These are phyloP conservation scores for Gallinago stenura DNA, from an alignment of 2,797 vertebrate species.

Conservation along the genomic window DNA sequence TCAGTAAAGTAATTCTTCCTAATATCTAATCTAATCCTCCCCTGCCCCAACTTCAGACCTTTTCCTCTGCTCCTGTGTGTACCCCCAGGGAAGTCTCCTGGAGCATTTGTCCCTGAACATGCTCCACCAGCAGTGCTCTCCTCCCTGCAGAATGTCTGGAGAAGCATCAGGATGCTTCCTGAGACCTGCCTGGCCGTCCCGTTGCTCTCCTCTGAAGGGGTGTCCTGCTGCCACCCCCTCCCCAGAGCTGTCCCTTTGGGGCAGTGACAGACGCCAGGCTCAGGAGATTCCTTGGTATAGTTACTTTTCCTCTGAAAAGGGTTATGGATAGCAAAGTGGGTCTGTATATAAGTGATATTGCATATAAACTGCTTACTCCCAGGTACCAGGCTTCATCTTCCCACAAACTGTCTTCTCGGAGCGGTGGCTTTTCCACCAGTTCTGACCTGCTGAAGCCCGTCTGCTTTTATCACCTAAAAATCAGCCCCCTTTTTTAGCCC, in stretches of 20 bases:
- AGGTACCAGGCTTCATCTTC: neutral
- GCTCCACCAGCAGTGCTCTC: neutral
- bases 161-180: neutral
- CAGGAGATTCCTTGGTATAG: neutral
- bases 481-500: neutral
- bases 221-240: neutral
- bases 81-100: neutral
- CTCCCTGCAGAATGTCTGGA: neutral
- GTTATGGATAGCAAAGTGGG: neutral
- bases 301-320: neutral
- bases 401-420: neutral
- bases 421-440: neutral
- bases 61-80: neutral
- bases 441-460: neutral
- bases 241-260: accelerated
- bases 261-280: neutral
- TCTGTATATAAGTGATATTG: neutral
- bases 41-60: too few species aligned
- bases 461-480: neutral
- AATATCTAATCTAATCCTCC: too few species aligned
- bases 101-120: accelerated
- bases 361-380: neutral
- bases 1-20: too few species aligned
- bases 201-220: neutral
- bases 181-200: neutral